Evolutionary conservation across 2,797 vertebrate genomes (phyloP).

Genomic region (Protosalanx chinensis): DNA sequence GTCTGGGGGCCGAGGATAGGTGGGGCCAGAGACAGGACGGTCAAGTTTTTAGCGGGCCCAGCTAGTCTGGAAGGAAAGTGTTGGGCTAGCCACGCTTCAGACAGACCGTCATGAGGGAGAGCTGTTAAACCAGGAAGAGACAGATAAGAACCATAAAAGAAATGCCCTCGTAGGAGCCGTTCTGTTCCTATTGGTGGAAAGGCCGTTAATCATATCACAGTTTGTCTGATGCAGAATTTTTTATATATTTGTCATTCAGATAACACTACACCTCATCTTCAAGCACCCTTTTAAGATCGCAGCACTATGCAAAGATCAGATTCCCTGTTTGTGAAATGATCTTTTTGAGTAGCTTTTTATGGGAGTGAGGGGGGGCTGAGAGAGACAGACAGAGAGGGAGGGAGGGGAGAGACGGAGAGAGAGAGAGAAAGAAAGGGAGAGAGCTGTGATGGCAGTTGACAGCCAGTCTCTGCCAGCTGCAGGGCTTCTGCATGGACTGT

Average conservation of each 20-base stretch:
- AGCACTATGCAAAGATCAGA: too few species aligned
- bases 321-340: background rate
- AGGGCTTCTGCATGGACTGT: slow-evolving; percentile 19
- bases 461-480: slow-evolving; percentile 21
- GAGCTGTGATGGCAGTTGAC: background rate
- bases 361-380: background rate
- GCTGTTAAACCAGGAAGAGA: background rate
- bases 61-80: background rate
- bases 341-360: background rate
- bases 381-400: background rate
- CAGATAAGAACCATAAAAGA: background rate
- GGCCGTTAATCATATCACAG: background rate
- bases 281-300: too few species aligned
- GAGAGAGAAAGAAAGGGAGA: background rate
- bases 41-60: background rate
- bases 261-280: background rate
- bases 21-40: background rate
- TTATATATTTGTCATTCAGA: background rate
- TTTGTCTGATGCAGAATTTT: background rate
- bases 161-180: background rate
- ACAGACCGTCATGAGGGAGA: background rate
- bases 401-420: background rate
- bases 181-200: background rate
- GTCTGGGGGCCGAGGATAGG: background rate
- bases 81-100: background rate